Evolutionary conservation across 2,797 vertebrate species (phyloP).

Genomic region (Anguilla obscura): DNA sequence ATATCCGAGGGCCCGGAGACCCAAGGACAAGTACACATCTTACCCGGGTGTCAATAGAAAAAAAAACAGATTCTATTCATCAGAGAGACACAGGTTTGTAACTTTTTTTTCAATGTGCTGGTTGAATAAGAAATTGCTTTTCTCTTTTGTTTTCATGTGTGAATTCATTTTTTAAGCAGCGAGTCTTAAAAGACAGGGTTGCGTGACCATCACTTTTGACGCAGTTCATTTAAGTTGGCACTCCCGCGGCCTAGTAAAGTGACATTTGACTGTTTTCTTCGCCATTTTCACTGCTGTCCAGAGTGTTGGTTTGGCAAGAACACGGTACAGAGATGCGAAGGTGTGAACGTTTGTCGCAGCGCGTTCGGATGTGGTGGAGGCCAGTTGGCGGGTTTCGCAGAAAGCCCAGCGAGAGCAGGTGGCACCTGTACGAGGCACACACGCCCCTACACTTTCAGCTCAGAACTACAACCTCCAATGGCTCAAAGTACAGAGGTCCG

Average conservation of each 20-base stretch:
- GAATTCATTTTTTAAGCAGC: background rate
- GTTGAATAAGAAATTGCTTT: background rate
- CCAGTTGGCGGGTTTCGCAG: background rate
- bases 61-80: too few species aligned
- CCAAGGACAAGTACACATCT: too few species aligned
- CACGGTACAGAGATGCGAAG: background rate
- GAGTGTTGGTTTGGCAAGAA: background rate
- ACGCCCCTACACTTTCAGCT: background rate
- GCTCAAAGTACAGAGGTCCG: background rate
- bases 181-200: background rate
- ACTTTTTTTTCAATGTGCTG: background rate
- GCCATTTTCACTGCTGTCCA: background rate
- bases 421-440: background rate
- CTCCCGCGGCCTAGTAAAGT: background rate
- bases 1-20: too few species aligned
- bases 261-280: background rate
- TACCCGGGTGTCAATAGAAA: too few species aligned
- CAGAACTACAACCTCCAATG: background rate
- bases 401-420: background rate
- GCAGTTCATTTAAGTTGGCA: background rate
- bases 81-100: too few species aligned
- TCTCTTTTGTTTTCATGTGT: background rate
- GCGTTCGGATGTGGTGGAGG: background rate
- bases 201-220: background rate
- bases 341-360: background rate